Evolutionary conservation across 2,113 vertebrate genomes (phyloP).

Genomic region (Gallinago jamesoni): DNA sequence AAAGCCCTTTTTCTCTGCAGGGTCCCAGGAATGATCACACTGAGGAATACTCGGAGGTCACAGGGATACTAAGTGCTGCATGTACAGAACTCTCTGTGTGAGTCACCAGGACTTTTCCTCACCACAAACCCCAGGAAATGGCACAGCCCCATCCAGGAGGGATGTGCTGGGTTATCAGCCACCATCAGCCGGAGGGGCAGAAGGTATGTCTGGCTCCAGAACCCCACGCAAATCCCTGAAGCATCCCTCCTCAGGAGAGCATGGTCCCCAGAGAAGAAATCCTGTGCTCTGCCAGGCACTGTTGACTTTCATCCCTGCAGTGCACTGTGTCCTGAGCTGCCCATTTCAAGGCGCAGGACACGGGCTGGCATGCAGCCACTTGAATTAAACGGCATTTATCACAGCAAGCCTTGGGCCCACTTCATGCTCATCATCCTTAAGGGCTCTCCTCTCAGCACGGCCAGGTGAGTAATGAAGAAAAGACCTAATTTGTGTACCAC

Average conservation of each 20-base stretch:
- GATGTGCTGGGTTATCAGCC: neutral
- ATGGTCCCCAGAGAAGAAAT: neutral
- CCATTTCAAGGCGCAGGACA: fast-evolving
- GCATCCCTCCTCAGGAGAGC: neutral
- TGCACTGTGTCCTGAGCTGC: neutral
- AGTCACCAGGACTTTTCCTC: neutral
- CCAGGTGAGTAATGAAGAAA: neutral
- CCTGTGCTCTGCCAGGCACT: neutral
- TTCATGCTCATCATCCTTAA: neutral
- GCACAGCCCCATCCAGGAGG: neutral
- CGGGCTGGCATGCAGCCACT: neutral
- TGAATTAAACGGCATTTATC: neutral
- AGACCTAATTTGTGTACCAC: neutral
- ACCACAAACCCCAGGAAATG: neutral
- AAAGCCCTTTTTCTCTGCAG: neutral
- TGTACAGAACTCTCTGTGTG: fast-evolving
- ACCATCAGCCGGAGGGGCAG: neutral
- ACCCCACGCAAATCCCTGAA: neutral
- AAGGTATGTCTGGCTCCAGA: neutral
- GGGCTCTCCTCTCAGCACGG: neutral
- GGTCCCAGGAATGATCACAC: neutral
- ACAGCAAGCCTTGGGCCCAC: neutral
- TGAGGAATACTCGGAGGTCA: neutral
- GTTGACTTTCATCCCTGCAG: neutral
- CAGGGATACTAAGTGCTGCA: neutral